Conservation (phyloP, 1,140 invertebrate genomes). For the Magallana angulata region DNA sequence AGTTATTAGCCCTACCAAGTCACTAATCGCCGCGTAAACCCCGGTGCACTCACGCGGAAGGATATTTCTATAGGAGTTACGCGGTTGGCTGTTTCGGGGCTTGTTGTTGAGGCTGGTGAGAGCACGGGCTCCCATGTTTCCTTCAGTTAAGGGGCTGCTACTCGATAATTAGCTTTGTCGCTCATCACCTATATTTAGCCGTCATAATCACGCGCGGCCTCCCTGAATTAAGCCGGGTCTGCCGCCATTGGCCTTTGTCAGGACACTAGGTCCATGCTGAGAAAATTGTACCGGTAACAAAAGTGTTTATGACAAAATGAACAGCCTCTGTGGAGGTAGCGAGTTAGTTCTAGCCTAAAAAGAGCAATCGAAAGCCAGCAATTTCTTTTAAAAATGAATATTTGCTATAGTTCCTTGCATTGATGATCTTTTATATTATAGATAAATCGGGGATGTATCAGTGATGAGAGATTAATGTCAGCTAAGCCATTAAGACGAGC, state of each 20-base stretch:
- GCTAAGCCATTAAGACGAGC: neutral
- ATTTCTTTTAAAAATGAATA: neutral
- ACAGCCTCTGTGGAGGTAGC: conserved; percentile 1
- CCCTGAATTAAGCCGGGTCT: neutral
- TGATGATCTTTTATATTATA: no score
- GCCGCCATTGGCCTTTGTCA: conserved; percentile 35
- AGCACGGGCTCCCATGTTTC: neutral
- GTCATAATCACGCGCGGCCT: conserved; percentile 40
- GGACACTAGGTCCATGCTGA: conserved; percentile 27
- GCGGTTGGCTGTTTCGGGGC: conserved; percentile 12
- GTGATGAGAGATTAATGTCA: neutral
- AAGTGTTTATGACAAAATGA: conserved; percentile 45
- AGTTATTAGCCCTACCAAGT: conserved; percentile 37
- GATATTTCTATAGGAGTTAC: conserved; percentile 21
- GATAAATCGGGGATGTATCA: no score
- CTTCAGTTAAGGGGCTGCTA: neutral
- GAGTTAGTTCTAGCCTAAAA: neutral
- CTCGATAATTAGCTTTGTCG: conserved; percentile 44
- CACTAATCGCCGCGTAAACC: conserved; percentile 13
- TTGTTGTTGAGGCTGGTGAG: conserved; percentile 3
- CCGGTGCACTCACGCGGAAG: conserved; percentile 29
- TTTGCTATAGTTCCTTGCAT: neutral
- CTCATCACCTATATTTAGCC: conserved; percentile 41
- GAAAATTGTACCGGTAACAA: conserved; percentile 35
- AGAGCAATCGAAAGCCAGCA: neutral